A percentile compares a stretch with the other conserved stretches of the same genome.
phyloP scores from a whole-genome alignment of 2,888 invertebrate genomes.

The Bibio marci region DNA sequence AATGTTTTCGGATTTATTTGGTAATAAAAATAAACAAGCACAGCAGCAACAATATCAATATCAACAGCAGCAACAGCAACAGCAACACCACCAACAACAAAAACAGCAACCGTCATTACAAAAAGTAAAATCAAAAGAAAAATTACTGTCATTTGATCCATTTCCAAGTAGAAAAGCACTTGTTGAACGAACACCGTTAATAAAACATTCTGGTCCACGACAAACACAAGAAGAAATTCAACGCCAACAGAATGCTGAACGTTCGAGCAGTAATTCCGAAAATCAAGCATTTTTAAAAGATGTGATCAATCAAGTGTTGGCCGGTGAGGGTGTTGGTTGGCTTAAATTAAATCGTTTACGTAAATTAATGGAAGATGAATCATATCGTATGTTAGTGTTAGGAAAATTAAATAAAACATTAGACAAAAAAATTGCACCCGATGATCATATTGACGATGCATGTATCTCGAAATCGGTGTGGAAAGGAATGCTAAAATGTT shows the following conservation, averaged over 20 bases:
- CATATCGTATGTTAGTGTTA: constrained; percentile 87
- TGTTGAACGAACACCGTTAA: constrained; percentile 77
- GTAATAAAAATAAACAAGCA: constrained; percentile 38
- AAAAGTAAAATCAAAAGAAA: constrained; percentile 16
- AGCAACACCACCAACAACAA: constrained; percentile 13
- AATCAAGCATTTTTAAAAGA: constrained; percentile 91
- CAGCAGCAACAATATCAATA: constrained; percentile 14
- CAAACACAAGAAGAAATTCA: constrained; percentile 48
- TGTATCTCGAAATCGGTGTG: constrained; percentile 79
- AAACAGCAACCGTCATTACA: constrained; percentile 31
- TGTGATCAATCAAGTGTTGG: constrained; percentile 35
- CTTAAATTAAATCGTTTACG: constrained; percentile 80
- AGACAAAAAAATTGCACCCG: constrained; percentile 81
- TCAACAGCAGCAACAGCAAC: constrained; percentile 18
- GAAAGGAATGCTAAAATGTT: constrained; percentile 90
- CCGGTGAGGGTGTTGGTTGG: constrained; percentile 64
- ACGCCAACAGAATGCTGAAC: constrained; percentile 47
- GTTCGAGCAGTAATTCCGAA: constrained; percentile 64
- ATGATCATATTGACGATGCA: constrained; percentile 97
- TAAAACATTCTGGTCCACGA: constrained; percentile 59
- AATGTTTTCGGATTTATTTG: constrained; percentile 90
- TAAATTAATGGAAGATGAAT: constrained; percentile 98
- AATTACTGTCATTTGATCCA: constrained; percentile 46
- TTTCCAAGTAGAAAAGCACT: constrained; percentile 69
- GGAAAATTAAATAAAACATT: constrained; percentile 88